A percentile compares a stretch with the other conserved stretches of the same genome.
Evolutionary conservation across 2,888 invertebrate species (phyloP).

Genomic region (Ischnus inquisitorius): DNA sequence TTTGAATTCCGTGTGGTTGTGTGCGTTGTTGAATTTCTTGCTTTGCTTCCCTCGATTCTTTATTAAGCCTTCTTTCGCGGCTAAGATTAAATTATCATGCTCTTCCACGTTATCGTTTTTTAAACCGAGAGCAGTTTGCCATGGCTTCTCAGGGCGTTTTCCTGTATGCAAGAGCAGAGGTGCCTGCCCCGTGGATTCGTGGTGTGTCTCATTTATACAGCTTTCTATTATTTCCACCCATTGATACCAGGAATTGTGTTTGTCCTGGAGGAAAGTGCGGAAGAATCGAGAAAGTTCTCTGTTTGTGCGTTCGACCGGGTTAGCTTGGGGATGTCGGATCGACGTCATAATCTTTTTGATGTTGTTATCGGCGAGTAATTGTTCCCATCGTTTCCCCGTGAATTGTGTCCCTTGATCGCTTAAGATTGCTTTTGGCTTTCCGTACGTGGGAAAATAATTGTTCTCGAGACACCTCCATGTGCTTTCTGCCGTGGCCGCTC

Average conservation of each 20-base stretch:
- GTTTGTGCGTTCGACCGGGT: constrained; percentile 57
- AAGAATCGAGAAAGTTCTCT: constrained; percentile 26
- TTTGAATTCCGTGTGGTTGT: background rate
- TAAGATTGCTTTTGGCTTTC: constrained; percentile 34
- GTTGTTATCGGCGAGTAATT: constrained; percentile 2
- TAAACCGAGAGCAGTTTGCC: background rate
- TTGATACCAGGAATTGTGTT: constrained; percentile 44
- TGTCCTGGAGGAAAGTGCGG: constrained; percentile 17
- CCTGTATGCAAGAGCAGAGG: background rate
- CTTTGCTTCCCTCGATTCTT: background rate
- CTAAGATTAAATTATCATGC: background rate
- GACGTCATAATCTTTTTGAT: constrained; percentile 42
- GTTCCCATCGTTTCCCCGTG: constrained; percentile 32
- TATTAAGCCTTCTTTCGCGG: background rate
- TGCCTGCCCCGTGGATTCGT: background rate
- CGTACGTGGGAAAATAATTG: constrained; percentile 17
- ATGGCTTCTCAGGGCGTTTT: background rate
- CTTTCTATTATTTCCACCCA: constrained; percentile 32
- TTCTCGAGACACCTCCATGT: background rate
- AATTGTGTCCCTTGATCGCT: constrained; percentile 58
- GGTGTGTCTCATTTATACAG: constrained; percentile 32
- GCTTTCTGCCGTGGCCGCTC: constrained; percentile 42
- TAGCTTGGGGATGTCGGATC: constrained; percentile 55
- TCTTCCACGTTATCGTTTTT: too few species aligned
- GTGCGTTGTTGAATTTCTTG: background rate